These are phyloP conservation scores for Diogma glabrata DNA, from an alignment of 2,888 invertebrate species.

Conservation along the genomic window DNA sequence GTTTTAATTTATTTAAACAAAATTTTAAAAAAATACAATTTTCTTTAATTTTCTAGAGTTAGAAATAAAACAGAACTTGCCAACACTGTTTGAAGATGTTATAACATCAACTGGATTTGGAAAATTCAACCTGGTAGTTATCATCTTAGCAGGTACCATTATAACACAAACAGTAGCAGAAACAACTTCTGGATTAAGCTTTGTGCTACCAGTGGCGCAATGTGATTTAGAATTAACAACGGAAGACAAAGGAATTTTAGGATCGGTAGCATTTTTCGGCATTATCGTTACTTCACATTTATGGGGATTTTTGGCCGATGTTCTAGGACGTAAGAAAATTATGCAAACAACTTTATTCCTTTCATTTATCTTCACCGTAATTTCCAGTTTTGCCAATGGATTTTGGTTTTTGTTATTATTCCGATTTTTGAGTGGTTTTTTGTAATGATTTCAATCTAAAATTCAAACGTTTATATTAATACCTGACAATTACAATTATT, in stretches of 20 bases:
- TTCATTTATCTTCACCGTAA: slow-evolving; percentile 38
- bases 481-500: too few relatives aligned
- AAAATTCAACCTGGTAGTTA: slow-evolving; percentile 38
- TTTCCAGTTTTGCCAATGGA: slow-evolving; percentile 38
- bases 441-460: too few relatives aligned
- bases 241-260: slow-evolving; percentile 33
- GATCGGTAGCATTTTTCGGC: slow-evolving; percentile 35
- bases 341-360: slow-evolving; percentile 38
- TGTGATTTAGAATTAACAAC: slow-evolving; percentile 35
- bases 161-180: slow-evolving; percentile 37
- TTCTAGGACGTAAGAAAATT: slow-evolving; percentile 38
- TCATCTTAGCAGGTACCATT: slow-evolving; percentile 41
- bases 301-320: slow-evolving; percentile 46
- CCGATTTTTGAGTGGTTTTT: slow-evolving; percentile 41
- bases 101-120: slow-evolving; percentile 35
- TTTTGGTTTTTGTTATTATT: slow-evolving; percentile 40
- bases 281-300: slow-evolving; percentile 42
- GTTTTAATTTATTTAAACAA: too few relatives aligned
- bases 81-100: not conserved
- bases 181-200: slow-evolving; percentile 41
- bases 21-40: too few relatives aligned
- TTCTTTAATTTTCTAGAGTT: too few relatives aligned
- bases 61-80: too few relatives aligned
- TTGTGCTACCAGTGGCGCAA: slow-evolving; percentile 40
- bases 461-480: too few relatives aligned